Evolutionary conservation across 2,888 invertebrate species (phyloP).

Genomic region (Bedellia somnulentella): DNA sequence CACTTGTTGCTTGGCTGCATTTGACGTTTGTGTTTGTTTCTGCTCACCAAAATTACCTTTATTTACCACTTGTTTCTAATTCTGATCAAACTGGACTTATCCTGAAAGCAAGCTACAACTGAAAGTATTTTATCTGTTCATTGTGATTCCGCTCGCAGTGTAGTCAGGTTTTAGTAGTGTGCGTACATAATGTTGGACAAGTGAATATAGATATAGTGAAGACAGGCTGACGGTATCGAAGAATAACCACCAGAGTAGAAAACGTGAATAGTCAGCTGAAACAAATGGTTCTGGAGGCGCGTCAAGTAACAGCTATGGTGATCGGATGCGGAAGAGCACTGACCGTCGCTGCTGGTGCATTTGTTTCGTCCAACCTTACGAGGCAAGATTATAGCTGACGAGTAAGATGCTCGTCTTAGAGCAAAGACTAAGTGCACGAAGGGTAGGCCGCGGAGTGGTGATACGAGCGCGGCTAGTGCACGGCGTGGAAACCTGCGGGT

Average conservation of each 20-base stretch:
- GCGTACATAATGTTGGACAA: slow-evolving; percentile 49
- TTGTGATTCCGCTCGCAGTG: too few relatives aligned
- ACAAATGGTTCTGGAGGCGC: slow-evolving; percentile 48
- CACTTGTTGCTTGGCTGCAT: slow-evolving; percentile 30
- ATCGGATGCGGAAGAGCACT: slow-evolving; percentile 29
- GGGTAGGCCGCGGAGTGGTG: slow-evolving; percentile 35
- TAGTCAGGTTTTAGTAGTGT: too few relatives aligned
- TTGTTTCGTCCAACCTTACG: slow-evolving; percentile 49
- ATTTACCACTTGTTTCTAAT: slow-evolving; percentile 20
- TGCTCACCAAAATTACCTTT: slow-evolving; percentile 17
- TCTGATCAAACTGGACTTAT: slow-evolving; percentile 20
- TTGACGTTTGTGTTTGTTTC: slow-evolving; percentile 17
- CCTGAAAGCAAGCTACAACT: slow-evolving; percentile 13
- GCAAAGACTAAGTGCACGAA: slow-evolving; percentile 47
- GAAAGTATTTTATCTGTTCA: too few relatives aligned
- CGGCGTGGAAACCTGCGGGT: slow-evolving; percentile 41
- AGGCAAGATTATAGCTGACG: slow-evolving; percentile 57
- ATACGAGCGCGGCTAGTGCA: slow-evolving; percentile 40
- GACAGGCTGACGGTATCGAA: background rate
- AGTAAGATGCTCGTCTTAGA: slow-evolving; percentile 53
- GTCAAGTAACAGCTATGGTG: slow-evolving; percentile 44
- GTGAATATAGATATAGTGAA: slow-evolving; percentile 26
- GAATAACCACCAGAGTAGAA: background rate
- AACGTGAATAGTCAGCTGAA: slow-evolving; percentile 13
- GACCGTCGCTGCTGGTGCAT: slow-evolving; percentile 41